Base-by-base conservation (phyloP, 2,113 vertebrate genomes). In the Pogonocichla stellata region DNA sequence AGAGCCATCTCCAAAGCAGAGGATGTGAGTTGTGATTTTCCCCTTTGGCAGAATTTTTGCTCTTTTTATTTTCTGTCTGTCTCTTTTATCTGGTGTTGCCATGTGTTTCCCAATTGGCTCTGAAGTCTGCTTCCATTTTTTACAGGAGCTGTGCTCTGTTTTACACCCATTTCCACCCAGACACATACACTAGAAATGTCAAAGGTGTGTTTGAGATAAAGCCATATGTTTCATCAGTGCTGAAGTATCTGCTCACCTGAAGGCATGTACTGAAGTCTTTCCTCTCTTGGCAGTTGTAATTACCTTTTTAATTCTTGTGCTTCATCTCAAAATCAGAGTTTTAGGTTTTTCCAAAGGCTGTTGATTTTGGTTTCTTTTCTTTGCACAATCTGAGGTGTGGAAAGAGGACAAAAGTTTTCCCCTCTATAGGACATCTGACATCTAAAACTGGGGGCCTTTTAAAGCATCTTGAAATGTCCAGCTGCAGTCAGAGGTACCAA, bases 11-110 rank as follows among this genome's bases (percentile, higher is more conserved):
- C 88, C 90, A 74, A 94, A 95, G 84, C 56, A 69, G 86, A 96
- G 82, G 79, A 80, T 79, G 40, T 14, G 53, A 77, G 69, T 69
- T 88, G 86, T 69, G 77, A 73, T 97, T 66, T 64, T 60, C 67
- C 61, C 92, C 64, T 88, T 95, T 85, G 61, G 65, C 92, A 96
- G 95, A 96, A 87, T 95, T 96, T 93, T 93, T 96, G 95, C 66
- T 65, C 38, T 88, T 95, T 96, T 88, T 62, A 80, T 96, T 82
- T 70, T 80, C 78, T 95, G 81, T 53, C 82, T 62, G 73, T 94
- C 70, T 71, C 67, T 95, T 97, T 97, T 93, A 93, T 92, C 86
- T 89, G 71, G 64, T 91, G 81, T 62, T 5, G 28, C 78, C 65
- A 89, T 86, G 48, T 86, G 79, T 61, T 53, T 86, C 92, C 43